phyloP scores from a whole-genome alignment of 2,888 invertebrate genomes.

The Adineta ricciae region DNA sequence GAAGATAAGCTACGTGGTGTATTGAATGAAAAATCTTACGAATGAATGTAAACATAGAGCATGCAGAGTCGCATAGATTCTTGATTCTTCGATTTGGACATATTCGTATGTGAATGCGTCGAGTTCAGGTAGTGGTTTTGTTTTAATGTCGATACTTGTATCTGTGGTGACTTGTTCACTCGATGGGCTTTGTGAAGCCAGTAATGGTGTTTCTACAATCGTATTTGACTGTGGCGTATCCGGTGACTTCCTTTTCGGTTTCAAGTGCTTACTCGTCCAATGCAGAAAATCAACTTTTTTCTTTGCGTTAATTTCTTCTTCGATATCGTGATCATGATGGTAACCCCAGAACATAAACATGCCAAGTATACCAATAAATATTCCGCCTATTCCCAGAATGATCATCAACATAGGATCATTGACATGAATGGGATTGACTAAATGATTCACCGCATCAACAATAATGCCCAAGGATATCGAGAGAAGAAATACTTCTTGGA shows the following conservation, averaged over 20 bases:
- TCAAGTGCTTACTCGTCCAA: neutral
- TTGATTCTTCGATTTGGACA: neutral
- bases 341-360: neutral
- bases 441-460: conserved; percentile 1
- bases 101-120: neutral
- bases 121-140: neutral
- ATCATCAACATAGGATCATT: neutral
- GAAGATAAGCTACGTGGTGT: neutral
- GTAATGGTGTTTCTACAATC: neutral
- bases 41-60: conserved; percentile 3
- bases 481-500: conserved; percentile 19
- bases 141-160: neutral
- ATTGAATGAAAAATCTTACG: neutral
- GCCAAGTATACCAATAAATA: neutral
- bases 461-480: neutral
- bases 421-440: neutral
- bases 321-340: neutral
- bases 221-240: no score
- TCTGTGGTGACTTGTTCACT: neutral
- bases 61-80: conserved; percentile 2
- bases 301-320: neutral
- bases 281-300: neutral
- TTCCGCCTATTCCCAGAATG: neutral
- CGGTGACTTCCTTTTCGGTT: neutral
- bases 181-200: neutral